Evolutionary conservation across 2,888 invertebrate genomes (phyloP), one percentile per base, ranked within the genome.

Genomic region (Eristalis tenax): DNA sequence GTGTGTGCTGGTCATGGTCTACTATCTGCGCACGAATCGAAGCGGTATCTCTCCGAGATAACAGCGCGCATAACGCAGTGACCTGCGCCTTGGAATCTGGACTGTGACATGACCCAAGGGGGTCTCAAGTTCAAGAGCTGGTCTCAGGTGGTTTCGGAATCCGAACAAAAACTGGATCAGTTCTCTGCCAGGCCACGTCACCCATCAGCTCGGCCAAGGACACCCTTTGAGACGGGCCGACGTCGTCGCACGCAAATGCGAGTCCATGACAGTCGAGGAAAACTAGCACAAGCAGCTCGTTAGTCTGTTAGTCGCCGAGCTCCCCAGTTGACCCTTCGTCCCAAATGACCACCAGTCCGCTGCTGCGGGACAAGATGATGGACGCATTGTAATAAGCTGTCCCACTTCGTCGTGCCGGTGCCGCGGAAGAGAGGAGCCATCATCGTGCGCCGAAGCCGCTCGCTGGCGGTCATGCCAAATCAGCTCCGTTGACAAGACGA

Each of bases 361-460:
- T 18, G 76, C 83, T 68, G 79, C 32, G 32, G 32, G 79, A 83
- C 83, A 83, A 61, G 38, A 38, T 83, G 79, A 79, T 87, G 79
- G 75, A 80, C 79, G 76, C 73, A 87, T 80, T 83, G 79, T 79
- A 87, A 87, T 87, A 76, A 87, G 83, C 71, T 73, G 63, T 76
- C 75, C 40, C 76, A 80, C 66, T 71, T 87, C 87, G 26, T 1
- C 3, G 83, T 87, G 87, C 83, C 80, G 75, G 22, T 71, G 59
- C 40, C 23, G n/a, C n/a, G 56, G 18, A 10, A 22, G 38, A 74
- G 73, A 71, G 57, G 71, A 69, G 74, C 61, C 43, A 68, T 59
- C 56, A 69, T 61, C 73, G 74, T 66, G 68, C 74, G 76, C 78
- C 61, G 18, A 35, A 71, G 64, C 22, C 75, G 40, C 57, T 59